Conservation (phyloP, 2,888 invertebrate genomes). For the Sipunculus nudus region DNA sequence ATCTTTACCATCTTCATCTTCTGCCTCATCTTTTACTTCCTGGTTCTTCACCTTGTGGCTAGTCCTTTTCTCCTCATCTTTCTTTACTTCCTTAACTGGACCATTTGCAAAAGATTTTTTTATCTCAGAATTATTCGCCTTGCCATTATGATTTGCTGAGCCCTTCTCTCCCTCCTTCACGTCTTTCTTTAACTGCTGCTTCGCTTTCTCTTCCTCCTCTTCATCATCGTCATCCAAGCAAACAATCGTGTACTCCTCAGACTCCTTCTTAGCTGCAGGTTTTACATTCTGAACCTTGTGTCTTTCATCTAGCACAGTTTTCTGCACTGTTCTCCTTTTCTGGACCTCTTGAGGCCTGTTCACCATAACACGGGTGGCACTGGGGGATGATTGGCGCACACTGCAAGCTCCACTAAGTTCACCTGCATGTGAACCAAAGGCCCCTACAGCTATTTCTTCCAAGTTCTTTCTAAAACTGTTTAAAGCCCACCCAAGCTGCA, state of each 20-base stretch:
- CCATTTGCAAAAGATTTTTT: neutral
- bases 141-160: neutral
- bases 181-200: conserved; percentile 8
- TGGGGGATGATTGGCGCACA: too few relatives aligned
- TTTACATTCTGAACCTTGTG: conserved; percentile 9
- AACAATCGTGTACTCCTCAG: conserved; percentile 17
- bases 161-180: neutral
- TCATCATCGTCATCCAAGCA: conserved; percentile 12
- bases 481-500: too few relatives aligned
- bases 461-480: too few relatives aligned
- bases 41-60: conserved; percentile 6
- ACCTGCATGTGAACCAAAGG: too few relatives aligned
- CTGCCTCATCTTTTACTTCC: conserved; percentile 1
- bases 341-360: neutral
- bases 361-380: neutral
- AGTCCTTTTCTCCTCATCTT: neutral
- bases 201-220: conserved; percentile 3
- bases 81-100: neutral
- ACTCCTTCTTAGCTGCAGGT: conserved; percentile 4
- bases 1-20: conserved; percentile 6
- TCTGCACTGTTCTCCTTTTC: conserved; percentile 16
- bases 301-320: conserved; percentile 26
- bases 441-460: too few relatives aligned
- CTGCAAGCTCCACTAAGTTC: too few relatives aligned
- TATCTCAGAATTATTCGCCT: neutral